phyloP scores from a whole-genome alignment of 2,797 vertebrate species.

The Glyptemys insculpta region DNA sequence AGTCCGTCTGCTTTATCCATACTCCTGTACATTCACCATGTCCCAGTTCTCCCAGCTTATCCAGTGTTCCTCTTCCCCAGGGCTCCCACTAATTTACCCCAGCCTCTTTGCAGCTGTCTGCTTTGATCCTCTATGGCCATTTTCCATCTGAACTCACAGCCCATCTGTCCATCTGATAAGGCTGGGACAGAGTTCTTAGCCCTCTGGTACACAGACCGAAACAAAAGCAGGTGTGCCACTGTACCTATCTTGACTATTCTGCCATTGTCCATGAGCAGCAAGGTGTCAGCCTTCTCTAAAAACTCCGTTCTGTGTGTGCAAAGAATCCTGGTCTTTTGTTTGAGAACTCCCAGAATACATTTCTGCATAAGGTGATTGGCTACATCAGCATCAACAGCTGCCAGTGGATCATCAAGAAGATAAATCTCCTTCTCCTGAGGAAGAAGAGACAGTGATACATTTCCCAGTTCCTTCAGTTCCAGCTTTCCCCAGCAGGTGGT shows the following conservation, averaged over 20 bases:
- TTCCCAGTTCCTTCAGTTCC: neutral
- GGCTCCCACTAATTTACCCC: neutral
- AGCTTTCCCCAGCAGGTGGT: neutral
- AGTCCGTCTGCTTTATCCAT: neutral
- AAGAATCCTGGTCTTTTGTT: constrained; percentile 91
- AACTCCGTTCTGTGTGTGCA: constrained; percentile 95
- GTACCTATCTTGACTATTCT: constrained; percentile 89
- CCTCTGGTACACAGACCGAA: neutral
- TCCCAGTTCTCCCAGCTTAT: neutral
- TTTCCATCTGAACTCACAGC: neutral
- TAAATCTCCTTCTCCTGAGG: constrained; percentile 93
- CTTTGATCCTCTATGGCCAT: neutral
- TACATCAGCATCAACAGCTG: constrained; percentile 94
- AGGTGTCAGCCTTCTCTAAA: constrained; percentile 87
- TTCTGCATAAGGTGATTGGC: constrained; percentile 92
- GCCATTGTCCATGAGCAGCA: constrained; percentile 92
- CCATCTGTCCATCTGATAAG: neutral
- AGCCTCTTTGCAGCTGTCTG: neutral
- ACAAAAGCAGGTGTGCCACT: neutral
- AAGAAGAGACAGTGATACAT: constrained; percentile 14
- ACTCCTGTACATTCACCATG: neutral
- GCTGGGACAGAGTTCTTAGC: neutral
- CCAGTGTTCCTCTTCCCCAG: neutral
- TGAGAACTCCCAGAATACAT: constrained; percentile 91
- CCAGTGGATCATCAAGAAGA: constrained; percentile 95